phyloP scores from a whole-genome alignment of 2,113 vertebrate genomes.

The Peromyscus californicus region DNA sequence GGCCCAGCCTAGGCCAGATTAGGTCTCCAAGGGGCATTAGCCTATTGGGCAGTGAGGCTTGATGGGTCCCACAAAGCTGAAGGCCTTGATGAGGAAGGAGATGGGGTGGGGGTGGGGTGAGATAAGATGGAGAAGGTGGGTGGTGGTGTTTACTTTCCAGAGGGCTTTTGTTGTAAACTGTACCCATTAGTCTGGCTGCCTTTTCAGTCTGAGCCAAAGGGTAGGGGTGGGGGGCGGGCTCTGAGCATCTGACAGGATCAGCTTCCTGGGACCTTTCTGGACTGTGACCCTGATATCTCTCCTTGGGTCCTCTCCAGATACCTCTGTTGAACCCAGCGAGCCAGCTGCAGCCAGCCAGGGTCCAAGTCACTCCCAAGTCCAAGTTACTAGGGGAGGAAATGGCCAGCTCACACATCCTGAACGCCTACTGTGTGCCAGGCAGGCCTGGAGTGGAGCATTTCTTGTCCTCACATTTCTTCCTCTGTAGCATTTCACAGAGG shows the following conservation, averaged over 20 bases:
- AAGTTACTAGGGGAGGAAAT: background rate
- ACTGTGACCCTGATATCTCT: background rate
- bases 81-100: conserved; percentile 24
- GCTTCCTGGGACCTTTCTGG: background rate
- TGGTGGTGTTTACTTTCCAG: conserved; percentile 7
- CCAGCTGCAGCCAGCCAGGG: background rate
- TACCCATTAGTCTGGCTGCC: background rate
- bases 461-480: background rate
- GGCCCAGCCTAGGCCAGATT: background rate
- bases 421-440: conserved; percentile 16
- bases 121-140: background rate
- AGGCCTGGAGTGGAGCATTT: background rate
- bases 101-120: background rate
- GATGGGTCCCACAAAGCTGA: background rate
- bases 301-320: background rate
- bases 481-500: background rate
- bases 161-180: background rate
- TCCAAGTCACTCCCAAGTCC: background rate
- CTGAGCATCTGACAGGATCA: background rate
- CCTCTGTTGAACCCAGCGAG: background rate
- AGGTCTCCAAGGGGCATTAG: background rate
- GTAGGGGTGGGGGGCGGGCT: background rate
- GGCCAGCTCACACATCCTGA: background rate
- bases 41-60: background rate
- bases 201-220: background rate